A percentile compares a stretch with the other conserved stretches of the same genome.
phyloP scores from a whole-genome alignment of 2,888 invertebrate species.

The Tenthredo scrophulariae region DNA sequence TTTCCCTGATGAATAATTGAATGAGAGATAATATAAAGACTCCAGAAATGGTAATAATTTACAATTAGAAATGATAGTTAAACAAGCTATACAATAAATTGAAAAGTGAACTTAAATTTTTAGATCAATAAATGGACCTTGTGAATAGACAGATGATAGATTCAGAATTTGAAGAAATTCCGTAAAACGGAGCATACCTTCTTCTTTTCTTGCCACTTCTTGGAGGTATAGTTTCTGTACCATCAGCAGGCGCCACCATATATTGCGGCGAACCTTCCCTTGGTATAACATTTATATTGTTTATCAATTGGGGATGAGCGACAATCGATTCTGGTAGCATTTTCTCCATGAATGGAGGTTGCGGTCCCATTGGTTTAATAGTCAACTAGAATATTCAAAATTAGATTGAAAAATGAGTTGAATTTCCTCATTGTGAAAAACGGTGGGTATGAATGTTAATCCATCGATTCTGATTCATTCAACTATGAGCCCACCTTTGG shows the following conservation, averaged over 20 bases:
- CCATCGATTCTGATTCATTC: background rate
- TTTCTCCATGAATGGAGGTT: constrained; percentile 63
- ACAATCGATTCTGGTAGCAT: constrained; percentile 65
- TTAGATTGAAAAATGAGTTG: background rate
- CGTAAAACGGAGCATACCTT: constrained; percentile 63
- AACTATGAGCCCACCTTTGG: constrained; percentile 67
- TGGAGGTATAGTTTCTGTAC: constrained; percentile 72
- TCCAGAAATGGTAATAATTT: background rate
- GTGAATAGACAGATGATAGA: background rate
- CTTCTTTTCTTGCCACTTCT: constrained; percentile 76
- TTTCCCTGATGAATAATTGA: constrained; percentile 79
- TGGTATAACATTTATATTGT: constrained; percentile 68
- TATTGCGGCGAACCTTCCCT: constrained; percentile 76
- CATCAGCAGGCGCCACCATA: constrained; percentile 75
- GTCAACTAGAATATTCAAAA: constrained; percentile 67
- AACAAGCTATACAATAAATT: background rate
- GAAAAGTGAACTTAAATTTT: background rate
- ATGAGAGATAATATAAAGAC: background rate
- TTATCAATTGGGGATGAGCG: constrained; percentile 59
- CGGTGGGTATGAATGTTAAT: background rate
- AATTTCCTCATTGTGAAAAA: background rate
- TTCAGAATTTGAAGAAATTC: constrained; percentile 35
- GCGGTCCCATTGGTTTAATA: constrained; percentile 75
- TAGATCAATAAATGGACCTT: background rate
- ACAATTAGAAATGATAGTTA: background rate